Base-by-base conservation (phyloP, 2,888 invertebrate species). In the Choristoneura rosaceana region DNA sequence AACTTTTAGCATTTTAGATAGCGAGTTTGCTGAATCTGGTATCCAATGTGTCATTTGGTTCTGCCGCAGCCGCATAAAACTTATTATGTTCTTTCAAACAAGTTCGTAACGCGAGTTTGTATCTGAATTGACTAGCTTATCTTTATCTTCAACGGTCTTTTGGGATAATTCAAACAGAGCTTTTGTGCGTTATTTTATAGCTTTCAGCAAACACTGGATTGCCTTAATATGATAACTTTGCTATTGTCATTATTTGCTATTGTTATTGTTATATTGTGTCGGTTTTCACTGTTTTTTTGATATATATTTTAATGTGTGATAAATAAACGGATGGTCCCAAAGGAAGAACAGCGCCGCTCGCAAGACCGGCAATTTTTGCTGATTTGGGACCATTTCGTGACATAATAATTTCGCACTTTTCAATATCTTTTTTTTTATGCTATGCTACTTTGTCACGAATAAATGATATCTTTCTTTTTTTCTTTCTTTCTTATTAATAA, bases 1-100 rank as follows among this genome's bases (percentile, higher is more conserved):
- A 59, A 59, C 17, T 50, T 50, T 47, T 33, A 64, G 34, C 15
- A 10, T 64, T 47, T 33, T 34, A 33, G 33, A 64, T 50, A 64
- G 25, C 12, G 15, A 64, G 50, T 34, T 47, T 34, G 14, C n/a
- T 25, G 45, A 62, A 50, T 34, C 47, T 50, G n/a, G 7, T 14
- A 15, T 15, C 34, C 5, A 15, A 50, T 64, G 45, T 47, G 45
- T 64, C 34, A 64, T 64, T 50, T 50, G 33, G 34, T 64, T 47
- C n/a, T 50, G 33, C 47, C 47, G 47, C 25, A 52, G 9, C 0
- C 15, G 7, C 34, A 34, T 33, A 64, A 64, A 62, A 45, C 14
- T 45, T 62, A 43, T n/a, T 64, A 47, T 34, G 59, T 64, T 15
- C 47, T 33, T 33, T n/a, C 15, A 33, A 34, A 9, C 34, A 14